A percentile compares a stretch with the other conserved stretches of the same genome.
phyloP scores from a whole-genome alignment of 2,113 vertebrate species.

The Petaurus breviceps region DNA sequence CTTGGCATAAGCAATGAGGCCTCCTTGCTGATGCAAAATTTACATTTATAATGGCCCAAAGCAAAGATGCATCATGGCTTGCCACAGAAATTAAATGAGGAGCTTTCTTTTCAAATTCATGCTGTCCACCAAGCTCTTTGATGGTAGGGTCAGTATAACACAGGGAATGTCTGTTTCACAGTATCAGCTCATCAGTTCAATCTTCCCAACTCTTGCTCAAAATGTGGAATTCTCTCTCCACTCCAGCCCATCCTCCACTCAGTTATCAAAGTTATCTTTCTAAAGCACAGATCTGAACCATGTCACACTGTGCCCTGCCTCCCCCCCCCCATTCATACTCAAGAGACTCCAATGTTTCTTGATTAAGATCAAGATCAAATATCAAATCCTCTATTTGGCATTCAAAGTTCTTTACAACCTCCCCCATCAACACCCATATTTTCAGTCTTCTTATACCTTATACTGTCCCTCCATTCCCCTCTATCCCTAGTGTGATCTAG shows the following conservation, averaged over 20 bases:
- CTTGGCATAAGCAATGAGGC: neutral
- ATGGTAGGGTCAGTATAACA: neutral
- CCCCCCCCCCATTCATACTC: too few species aligned
- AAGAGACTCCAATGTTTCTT: too few species aligned
- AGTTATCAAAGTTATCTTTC: neutral
- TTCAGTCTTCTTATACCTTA: too few species aligned
- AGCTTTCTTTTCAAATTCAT: neutral
- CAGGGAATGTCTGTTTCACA: neutral
- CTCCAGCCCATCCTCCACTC: neutral
- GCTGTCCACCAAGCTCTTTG: neutral
- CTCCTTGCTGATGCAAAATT: neutral
- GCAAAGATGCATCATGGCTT: neutral
- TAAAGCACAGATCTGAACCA: too few species aligned
- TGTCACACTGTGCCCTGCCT: too few species aligned
- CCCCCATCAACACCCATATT: too few species aligned
- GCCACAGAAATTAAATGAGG: neutral
- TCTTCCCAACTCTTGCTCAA: neutral
- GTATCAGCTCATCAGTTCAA: neutral
- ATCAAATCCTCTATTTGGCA: too few species aligned
- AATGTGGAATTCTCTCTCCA: neutral
- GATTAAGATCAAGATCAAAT: too few species aligned
- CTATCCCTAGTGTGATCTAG: too few species aligned
- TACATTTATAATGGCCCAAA: neutral
- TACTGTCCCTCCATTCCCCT: too few species aligned
- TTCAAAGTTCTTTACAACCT: too few species aligned